phyloP scores from a whole-genome alignment of 2,113 vertebrate species.

The Plecotus auritus region DNA sequence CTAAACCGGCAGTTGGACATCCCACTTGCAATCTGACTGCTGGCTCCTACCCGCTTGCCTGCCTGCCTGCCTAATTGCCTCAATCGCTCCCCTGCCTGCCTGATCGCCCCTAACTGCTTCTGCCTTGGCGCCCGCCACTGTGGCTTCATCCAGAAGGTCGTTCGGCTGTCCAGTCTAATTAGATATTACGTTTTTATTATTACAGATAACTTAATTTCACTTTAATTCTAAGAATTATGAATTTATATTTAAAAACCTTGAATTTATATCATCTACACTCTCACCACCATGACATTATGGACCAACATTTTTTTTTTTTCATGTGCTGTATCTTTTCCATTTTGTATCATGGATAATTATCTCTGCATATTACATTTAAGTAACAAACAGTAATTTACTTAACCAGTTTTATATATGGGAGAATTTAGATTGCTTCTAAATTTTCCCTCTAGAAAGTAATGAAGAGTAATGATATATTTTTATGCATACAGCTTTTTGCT shows the following conservation, averaged over 20 bases:
- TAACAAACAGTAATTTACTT: neutral
- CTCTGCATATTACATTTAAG: neutral
- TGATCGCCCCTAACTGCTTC: too few species aligned
- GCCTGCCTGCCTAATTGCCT: too few species aligned
- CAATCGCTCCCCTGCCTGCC: too few species aligned
- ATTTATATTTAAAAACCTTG: neutral
- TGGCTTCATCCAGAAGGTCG: too few species aligned
- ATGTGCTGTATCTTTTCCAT: neutral
- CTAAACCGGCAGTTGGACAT: too few species aligned
- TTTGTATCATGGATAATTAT: neutral
- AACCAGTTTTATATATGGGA: neutral
- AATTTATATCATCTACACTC: neutral
- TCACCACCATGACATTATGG: neutral
- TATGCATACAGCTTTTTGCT: neutral
- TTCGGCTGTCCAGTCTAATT: too few species aligned
- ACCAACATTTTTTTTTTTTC: neutral
- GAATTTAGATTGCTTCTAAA: neutral
- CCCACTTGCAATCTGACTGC: too few species aligned
- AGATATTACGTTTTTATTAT: neutral
- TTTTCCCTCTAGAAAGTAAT: neutral
- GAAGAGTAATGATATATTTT: neutral
- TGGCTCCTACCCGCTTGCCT: too few species aligned
- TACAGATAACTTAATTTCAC: neutral
- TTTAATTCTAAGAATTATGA: neutral
- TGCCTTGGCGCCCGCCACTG: too few species aligned